Evolutionary conservation across 2,888 invertebrate genomes (phyloP).

Genomic region (Megaustenia siamemsis): DNA sequence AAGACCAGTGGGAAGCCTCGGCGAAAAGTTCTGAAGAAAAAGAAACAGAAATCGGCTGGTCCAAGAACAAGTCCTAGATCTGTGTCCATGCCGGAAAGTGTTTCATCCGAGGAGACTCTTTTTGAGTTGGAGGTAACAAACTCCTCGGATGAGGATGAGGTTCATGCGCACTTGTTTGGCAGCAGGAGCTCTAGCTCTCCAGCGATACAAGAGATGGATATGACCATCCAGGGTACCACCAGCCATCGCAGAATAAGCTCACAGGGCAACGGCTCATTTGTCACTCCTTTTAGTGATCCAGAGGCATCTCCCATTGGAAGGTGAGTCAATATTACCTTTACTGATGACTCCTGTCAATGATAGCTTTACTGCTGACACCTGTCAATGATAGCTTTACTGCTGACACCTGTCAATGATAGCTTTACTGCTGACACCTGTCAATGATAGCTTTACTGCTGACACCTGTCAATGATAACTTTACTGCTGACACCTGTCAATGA

Average conservation of each 20-base stretch:
- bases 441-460: no score
- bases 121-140: constrained; percentile 73
- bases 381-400: no score
- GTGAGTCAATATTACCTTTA: constrained; percentile 72
- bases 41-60: constrained; percentile 54
- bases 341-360: no score
- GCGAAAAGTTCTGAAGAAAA: constrained; percentile 62
- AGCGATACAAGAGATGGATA: constrained; percentile 41
- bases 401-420: no score
- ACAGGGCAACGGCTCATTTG: constrained; percentile 60
- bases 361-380: no score
- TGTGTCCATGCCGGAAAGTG: constrained; percentile 56
- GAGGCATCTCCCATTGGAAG: constrained; percentile 88
- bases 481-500: no score
- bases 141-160: constrained; percentile 73
- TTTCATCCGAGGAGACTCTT: constrained; percentile 66
- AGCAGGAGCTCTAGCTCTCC: constrained; percentile 59
- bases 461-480: no score
- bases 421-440: no score
- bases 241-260: constrained; percentile 62
- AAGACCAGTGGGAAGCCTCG: constrained; percentile 55
- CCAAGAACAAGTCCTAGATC: constrained; percentile 55
- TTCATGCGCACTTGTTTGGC: constrained; percentile 60
- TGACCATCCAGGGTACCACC: constrained; percentile 49
- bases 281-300: constrained; percentile 95